phyloP scores from a whole-genome alignment of 1,140 invertebrate genomes.

The Spodoptera frugiperda region DNA sequence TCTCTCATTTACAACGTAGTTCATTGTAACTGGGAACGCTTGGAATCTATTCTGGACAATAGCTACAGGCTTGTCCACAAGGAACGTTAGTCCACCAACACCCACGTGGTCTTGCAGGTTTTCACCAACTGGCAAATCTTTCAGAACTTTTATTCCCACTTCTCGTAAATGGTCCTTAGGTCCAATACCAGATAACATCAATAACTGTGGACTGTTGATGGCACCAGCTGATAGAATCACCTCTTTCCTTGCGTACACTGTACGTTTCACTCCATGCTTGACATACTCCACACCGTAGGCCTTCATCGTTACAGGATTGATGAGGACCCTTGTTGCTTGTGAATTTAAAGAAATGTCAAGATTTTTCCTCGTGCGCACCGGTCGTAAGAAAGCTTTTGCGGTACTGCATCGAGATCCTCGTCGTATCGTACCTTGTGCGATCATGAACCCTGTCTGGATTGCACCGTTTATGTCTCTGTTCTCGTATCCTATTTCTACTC shows the following conservation, averaged over 20 bases:
- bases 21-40: constrained; percentile 91
- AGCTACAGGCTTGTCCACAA: constrained; percentile 91
- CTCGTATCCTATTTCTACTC: constrained; percentile 94
- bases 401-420: constrained; percentile 95
- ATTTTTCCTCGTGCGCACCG: constrained; percentile 91
- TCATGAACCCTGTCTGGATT: constrained; percentile 94
- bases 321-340: constrained; percentile 90
- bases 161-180: constrained; percentile 91
- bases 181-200: constrained; percentile 96
- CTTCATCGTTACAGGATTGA: constrained; percentile 90
- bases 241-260: constrained; percentile 91
- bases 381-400: constrained; percentile 95
- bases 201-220: constrained; percentile 92
- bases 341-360: constrained; percentile 92
- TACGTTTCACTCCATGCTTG: constrained; percentile 88
- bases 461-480: constrained; percentile 95
- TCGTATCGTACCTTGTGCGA: constrained; percentile 95
- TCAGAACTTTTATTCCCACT: constrained; percentile 90
- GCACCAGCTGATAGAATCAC: constrained; percentile 93
- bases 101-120: constrained; percentile 94
- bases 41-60: constrained; percentile 91
- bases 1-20: constrained; percentile 91
- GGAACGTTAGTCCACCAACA: constrained; percentile 92
- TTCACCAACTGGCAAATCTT: constrained; percentile 91
- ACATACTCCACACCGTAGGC: constrained; percentile 92